Conservation (phyloP, 2,888 invertebrate species). For the Globia sparganii region DNA sequence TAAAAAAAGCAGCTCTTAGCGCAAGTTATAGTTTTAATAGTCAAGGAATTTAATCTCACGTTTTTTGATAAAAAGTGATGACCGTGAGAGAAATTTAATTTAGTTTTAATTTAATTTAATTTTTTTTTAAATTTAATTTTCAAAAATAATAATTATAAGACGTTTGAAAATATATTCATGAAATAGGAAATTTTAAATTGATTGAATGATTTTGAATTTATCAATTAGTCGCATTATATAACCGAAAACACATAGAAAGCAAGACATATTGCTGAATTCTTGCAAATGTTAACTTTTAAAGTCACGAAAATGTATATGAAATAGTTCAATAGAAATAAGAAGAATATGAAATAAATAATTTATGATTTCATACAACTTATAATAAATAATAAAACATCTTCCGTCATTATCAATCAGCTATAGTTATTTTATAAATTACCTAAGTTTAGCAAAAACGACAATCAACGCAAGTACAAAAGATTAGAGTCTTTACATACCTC, state of each 20-base stretch:
- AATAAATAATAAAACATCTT: not conserved
- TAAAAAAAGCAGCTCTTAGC: too few relatives aligned
- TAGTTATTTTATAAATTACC: not conserved
- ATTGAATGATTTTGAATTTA: not conserved
- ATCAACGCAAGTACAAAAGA: not conserved
- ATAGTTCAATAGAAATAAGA: not conserved
- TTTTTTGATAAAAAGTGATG: not conserved
- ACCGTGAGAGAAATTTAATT: not conserved
- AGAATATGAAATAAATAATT: not conserved
- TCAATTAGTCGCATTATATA: not conserved
- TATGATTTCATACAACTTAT: not conserved
- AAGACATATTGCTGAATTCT: conserved; percentile 9
- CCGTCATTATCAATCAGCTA: conserved; percentile 4
- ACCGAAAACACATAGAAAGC: not conserved
- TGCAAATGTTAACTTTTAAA: not conserved
- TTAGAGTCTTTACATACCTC: conserved; percentile 50
- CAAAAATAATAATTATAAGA: not conserved
- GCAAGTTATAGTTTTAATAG: not conserved
- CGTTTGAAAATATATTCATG: conserved; percentile 4
- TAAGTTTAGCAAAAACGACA: conserved; percentile 3
- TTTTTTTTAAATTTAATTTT: not conserved
- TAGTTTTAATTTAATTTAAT: too few relatives aligned
- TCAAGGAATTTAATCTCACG: not conserved
- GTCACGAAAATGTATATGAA: not conserved
- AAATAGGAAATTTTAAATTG: not conserved